phyloP scores from a whole-genome alignment of 1,140 invertebrate genomes.

The Sarcophaga peregrina region DNA sequence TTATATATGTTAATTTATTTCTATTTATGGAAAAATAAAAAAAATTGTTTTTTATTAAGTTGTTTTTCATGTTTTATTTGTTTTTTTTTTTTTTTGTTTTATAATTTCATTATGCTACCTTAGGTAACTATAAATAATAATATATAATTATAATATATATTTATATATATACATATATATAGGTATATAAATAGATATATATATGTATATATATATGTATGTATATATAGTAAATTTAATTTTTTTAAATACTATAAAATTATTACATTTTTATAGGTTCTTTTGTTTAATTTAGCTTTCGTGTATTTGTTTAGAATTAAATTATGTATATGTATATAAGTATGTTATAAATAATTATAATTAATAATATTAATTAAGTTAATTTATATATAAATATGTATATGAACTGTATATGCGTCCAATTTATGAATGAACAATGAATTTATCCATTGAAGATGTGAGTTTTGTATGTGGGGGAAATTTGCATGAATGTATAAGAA shows the following conservation, averaged over 20 bases:
- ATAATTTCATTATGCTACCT: conserved; percentile 42
- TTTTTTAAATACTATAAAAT: conserved; percentile 41
- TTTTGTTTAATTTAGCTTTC: conserved; percentile 14
- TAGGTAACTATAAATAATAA: conserved; percentile 40
- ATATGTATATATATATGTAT: conserved; percentile 24
- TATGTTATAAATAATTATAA: conserved; percentile 36
- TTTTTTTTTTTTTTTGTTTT: conserved; percentile 19
- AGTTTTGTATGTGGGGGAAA: background rate
- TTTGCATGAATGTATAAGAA: background rate
- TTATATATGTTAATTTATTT: too few species aligned
- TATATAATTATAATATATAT: conserved; percentile 32
- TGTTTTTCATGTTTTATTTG: conserved; percentile 28
- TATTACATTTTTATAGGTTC: conserved; percentile 22
- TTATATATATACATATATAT: conserved; percentile 27
- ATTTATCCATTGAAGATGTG: background rate
- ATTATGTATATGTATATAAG: conserved; percentile 28
- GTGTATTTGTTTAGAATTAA: background rate
- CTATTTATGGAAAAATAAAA: too few species aligned
- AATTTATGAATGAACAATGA: background rate
- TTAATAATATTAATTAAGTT: conserved; percentile 36
- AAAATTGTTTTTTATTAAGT: background rate
- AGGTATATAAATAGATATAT: conserved; percentile 25
- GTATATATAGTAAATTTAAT: conserved; percentile 38
- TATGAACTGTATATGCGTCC: background rate
- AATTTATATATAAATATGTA: conserved; percentile 31